Conservation (phyloP, 2,888 invertebrate genomes). For the Druceiella hillmani region DNA sequence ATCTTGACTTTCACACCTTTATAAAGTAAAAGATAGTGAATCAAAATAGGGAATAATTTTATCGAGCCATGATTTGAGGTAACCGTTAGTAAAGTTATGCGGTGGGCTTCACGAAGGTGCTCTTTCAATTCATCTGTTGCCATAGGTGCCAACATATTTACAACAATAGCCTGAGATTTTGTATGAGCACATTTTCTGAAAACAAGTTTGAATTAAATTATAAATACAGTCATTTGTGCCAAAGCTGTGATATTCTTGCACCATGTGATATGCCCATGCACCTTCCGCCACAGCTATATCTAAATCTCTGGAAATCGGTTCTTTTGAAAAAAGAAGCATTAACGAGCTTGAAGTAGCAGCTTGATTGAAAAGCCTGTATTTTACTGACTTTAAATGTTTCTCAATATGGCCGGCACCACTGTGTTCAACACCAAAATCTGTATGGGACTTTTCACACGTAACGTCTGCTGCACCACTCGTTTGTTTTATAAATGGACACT, state of each 20-base stretch:
- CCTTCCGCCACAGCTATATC: constrained; percentile 2
- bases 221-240: constrained; percentile 10
- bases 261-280: constrained; percentile 2
- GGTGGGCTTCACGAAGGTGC: too few relatives aligned
- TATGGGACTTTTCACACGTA: too few relatives aligned
- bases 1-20: too few relatives aligned
- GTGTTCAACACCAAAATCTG: constrained; percentile 4
- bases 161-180: background rate
- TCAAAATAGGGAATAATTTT: too few relatives aligned
- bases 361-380: constrained; percentile 14
- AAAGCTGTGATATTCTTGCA: constrained; percentile 2
- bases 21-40: too few relatives aligned
- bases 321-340: constrained; percentile 13
- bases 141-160: constrained; percentile 12
- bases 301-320: constrained; percentile 10
- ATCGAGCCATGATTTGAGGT: too few relatives aligned
- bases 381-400: constrained; percentile 11
- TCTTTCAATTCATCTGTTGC: too few relatives aligned
- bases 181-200: constrained; percentile 5
- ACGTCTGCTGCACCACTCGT: constrained; percentile 16
- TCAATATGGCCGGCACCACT: constrained; percentile 12
- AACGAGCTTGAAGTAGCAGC: constrained; percentile 4
- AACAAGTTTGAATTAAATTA: constrained; percentile 14
- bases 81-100: too few relatives aligned
- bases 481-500: constrained; percentile 27